Conservation (phyloP, 2,888 invertebrate species). For the Spisula subtruncata region DNA sequence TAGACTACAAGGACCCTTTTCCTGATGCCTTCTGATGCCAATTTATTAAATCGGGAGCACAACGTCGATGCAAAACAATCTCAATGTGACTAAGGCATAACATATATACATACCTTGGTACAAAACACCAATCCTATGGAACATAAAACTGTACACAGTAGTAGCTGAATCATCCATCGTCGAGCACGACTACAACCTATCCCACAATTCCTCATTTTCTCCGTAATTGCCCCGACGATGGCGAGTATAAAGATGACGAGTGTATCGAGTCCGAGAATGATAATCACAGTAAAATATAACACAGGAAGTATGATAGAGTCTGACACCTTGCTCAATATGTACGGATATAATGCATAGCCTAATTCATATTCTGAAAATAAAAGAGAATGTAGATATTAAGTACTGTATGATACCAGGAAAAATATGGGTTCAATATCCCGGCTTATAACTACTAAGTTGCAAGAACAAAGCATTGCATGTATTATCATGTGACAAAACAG, state of each 20-base stretch:
- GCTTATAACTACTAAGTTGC: too few relatives aligned
- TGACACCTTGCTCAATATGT: conserved; percentile 75
- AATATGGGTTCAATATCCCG: too few relatives aligned
- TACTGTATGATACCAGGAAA: too few relatives aligned
- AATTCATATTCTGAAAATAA: conserved; percentile 78
- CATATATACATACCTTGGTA: conserved; percentile 68
- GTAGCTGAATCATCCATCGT: conserved; percentile 61
- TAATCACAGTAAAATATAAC: conserved; percentile 76
- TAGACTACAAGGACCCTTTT: too few relatives aligned
- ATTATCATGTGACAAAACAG: too few relatives aligned
- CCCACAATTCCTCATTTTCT: conserved; percentile 72
- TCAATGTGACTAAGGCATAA: too few relatives aligned
- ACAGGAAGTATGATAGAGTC: conserved; percentile 74
- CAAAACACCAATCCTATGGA: conserved; percentile 65
- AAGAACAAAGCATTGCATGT: too few relatives aligned
- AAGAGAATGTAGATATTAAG: background rate
- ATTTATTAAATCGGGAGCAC: too few relatives aligned
- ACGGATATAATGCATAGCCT: conserved; percentile 78
- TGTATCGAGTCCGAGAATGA: conserved; percentile 74
- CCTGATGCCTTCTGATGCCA: too few relatives aligned
- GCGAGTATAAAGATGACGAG: conserved; percentile 71
- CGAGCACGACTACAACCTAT: conserved; percentile 60
- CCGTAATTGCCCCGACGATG: conserved; percentile 75
- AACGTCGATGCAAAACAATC: too few relatives aligned
- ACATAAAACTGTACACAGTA: conserved; percentile 61